These are phyloP conservation scores for Cygnus olor DNA, from an alignment of 2,797 vertebrate species.

Conservation along the genomic window DNA sequence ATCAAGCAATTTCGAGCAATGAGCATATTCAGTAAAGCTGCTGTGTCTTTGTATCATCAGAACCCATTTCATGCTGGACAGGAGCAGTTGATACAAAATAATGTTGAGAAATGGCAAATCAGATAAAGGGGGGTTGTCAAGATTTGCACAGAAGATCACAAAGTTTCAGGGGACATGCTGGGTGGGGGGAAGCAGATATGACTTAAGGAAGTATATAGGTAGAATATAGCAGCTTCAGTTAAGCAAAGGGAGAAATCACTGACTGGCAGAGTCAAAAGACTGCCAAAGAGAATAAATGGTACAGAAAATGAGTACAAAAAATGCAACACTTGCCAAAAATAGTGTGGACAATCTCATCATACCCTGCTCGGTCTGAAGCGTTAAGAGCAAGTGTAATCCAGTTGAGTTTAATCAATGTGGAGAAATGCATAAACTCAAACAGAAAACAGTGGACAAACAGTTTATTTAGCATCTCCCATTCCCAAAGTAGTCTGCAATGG, in stretches of 20 bases:
- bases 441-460: not conserved
- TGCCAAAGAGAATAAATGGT: not conserved
- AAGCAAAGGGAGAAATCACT: not conserved
- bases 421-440: not conserved
- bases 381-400: not conserved
- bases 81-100: not conserved
- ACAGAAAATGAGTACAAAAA: not conserved
- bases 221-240: not conserved
- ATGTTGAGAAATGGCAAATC: not conserved
- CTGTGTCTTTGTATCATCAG: not conserved
- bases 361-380: not conserved
- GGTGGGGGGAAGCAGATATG: not conserved
- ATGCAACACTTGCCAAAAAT: not conserved
- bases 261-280: not conserved
- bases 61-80: slow-evolving; percentile 30
- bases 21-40: not conserved
- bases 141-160: not conserved
- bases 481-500: not conserved
- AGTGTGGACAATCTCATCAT: not conserved
- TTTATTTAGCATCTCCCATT: not conserved
- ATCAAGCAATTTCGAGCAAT: slow-evolving; percentile 3
- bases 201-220: not conserved
- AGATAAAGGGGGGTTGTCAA: not conserved
- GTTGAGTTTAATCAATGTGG: not conserved
- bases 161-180: not conserved